These are phyloP conservation scores for Craniophora ligustri DNA, from an alignment of 2,888 invertebrate genomes.

Conservation along the genomic window DNA sequence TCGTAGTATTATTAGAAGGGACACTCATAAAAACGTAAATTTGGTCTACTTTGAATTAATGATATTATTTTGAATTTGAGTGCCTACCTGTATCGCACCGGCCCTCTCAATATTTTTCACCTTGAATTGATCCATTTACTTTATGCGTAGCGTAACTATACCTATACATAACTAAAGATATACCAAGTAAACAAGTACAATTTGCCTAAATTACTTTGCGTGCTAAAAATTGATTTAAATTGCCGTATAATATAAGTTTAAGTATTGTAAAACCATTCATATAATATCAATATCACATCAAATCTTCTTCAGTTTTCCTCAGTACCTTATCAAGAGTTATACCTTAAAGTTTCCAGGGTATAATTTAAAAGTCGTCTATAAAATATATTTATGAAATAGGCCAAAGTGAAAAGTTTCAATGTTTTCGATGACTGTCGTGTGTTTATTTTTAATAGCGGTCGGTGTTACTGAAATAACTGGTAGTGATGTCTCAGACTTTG, in stretches of 20 bases:
- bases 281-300: neutral
- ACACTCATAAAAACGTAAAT: too few relatives aligned
- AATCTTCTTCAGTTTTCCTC: constrained; percentile 17
- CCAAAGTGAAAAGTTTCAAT: constrained; percentile 14
- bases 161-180: neutral
- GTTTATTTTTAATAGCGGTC: constrained; percentile 36
- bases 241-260: constrained; percentile 15
- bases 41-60: too few relatives aligned
- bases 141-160: too few relatives aligned
- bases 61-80: too few relatives aligned
- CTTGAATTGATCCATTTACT: too few relatives aligned
- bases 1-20: too few relatives aligned
- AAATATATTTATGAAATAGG: constrained; percentile 27
- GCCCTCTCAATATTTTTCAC: too few relatives aligned
- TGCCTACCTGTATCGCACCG: too few relatives aligned
- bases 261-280: neutral
- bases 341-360: neutral
- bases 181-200: neutral
- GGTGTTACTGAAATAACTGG: constrained; percentile 16
- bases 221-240: constrained; percentile 17
- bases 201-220: constrained; percentile 12
- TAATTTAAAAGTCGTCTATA: neutral
- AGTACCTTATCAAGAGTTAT: neutral
- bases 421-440: constrained; percentile 23
- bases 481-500: neutral